Evolutionary conservation across 2,113 vertebrate genomes (phyloP).

Genomic region (Pipra filicauda): DNA sequence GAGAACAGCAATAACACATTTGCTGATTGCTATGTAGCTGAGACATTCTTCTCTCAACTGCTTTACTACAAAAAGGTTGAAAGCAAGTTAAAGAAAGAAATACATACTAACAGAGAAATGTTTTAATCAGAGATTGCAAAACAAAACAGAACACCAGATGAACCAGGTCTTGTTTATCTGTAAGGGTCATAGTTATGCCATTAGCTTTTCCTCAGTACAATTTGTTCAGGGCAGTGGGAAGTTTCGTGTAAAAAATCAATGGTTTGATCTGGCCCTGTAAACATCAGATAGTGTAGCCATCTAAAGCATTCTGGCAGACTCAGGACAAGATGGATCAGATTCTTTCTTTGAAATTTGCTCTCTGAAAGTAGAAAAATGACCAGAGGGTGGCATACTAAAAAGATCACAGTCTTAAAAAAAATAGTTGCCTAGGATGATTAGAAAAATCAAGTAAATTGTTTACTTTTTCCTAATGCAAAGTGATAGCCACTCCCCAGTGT

Average conservation of each 20-base stretch:
- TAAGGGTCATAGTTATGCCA: background rate
- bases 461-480: background rate
- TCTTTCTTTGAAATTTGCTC: constrained; percentile 16
- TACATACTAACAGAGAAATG: background rate
- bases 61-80: background rate
- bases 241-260: constrained; percentile 44
- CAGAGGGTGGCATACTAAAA: background rate
- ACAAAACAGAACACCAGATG: background rate
- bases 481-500: background rate
- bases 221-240: background rate
- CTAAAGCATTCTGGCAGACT: background rate
- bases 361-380: constrained; percentile 12
- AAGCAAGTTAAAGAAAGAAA: background rate
- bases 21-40: background rate
- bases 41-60: background rate
- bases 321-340: background rate
- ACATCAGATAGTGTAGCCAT: background rate
- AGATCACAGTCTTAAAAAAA: background rate
- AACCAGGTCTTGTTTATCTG: background rate
- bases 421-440: background rate
- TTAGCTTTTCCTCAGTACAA: background rate
- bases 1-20: background rate
- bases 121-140: background rate
- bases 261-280: background rate
- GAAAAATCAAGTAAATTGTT: constrained; percentile 12